Base-by-base conservation (phyloP, 1,140 invertebrate species). In the Microplitis demolitor region DNA sequence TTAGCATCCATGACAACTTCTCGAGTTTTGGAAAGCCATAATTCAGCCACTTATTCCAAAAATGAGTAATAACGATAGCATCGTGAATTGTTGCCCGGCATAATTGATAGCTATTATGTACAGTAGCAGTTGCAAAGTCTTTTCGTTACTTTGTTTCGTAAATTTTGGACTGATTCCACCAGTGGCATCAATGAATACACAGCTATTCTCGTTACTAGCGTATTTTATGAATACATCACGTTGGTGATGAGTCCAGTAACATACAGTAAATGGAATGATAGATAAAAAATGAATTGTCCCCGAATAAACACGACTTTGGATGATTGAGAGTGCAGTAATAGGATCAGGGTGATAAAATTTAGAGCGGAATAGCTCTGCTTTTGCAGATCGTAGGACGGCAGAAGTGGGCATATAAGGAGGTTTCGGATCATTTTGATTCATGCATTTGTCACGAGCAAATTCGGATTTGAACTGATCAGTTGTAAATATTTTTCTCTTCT, bases 1-100 rank as follows among this genome's bases (percentile, higher is more conserved):
- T 67, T 67, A 11, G 70, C 50, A 61, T 74, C 73, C n/a, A 45
- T 53, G 0, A 77, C 60, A 0, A 67, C 33, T 67, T 73, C 74
- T 0, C 31, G 45, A 45, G 66, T 54, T 53, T 24, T 3, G 45
- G 51, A 24, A 67, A 67, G 16, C 50, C 66, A 54, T 16, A n/a
- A 13, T 54, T 39, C 6, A 67, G 66, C 37, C 45, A 67, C 0
- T 9, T 31, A 3, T 51, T 13, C 14, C 14, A 34, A 4, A 53
- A 34, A 11, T 54, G 0, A 24, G 50, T 33, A 34, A 54, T 53
- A 0, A 31, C 51, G 2, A 11, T 67, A 0, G 45, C 51, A 2
- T 53, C 31, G 66, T 51, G 13, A 34, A 53, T 54, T 67, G 50
- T 6, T 50, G 1, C 2, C 1, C 50, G 4, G 45, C 14, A 31